These are phyloP conservation scores for Mormyrus proboscirostris DNA, from an alignment of 2,797 vertebrate genomes.

Conservation along the genomic window DNA sequence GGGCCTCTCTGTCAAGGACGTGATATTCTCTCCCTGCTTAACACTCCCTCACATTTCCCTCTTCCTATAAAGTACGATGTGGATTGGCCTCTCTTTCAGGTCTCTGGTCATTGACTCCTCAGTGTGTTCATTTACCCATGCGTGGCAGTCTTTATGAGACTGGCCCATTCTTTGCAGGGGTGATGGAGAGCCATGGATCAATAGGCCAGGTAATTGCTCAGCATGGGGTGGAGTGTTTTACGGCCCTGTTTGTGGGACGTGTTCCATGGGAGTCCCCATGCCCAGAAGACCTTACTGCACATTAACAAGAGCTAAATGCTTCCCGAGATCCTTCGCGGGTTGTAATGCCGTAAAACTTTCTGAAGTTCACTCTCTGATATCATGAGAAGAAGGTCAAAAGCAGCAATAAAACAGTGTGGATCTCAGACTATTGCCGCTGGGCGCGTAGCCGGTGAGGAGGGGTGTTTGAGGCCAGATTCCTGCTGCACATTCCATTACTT, in stretches of 20 bases:
- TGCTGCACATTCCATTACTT: background rate
- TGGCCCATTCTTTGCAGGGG: slow-evolving; percentile 54
- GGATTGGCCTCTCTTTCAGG: slow-evolving; percentile 27
- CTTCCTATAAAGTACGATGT: background rate
- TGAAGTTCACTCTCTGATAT: slow-evolving; percentile 43
- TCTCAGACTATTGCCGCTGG: background rate
- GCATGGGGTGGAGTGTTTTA: slow-evolving; percentile 52
- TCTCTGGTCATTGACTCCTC: slow-evolving; percentile 55
- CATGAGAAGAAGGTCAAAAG: slow-evolving; percentile 2
- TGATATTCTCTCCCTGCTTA: background rate
- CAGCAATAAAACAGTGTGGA: background rate
- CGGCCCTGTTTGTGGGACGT: slow-evolving; percentile 42
- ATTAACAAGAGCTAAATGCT: slow-evolving; percentile 5
- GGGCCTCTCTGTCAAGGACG: background rate
- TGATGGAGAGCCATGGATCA: slow-evolving; percentile 54
- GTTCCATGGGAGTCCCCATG: slow-evolving; percentile 39
- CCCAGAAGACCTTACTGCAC: slow-evolving; percentile 3
- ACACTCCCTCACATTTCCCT: background rate
- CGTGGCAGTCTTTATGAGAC: slow-evolving; percentile 56
- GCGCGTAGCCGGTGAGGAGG: background rate
- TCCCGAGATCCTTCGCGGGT: slow-evolving; percentile 15
- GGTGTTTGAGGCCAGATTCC: background rate
- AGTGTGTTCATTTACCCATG: slow-evolving; percentile 60
- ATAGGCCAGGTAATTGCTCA: slow-evolving; percentile 62
- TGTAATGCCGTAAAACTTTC: slow-evolving; percentile 37